A percentile compares a stretch with the other conserved stretches of the same genome.
phyloP scores from a whole-genome alignment of 2,888 invertebrate species.

The Schrankia costaestrigalis region DNA sequence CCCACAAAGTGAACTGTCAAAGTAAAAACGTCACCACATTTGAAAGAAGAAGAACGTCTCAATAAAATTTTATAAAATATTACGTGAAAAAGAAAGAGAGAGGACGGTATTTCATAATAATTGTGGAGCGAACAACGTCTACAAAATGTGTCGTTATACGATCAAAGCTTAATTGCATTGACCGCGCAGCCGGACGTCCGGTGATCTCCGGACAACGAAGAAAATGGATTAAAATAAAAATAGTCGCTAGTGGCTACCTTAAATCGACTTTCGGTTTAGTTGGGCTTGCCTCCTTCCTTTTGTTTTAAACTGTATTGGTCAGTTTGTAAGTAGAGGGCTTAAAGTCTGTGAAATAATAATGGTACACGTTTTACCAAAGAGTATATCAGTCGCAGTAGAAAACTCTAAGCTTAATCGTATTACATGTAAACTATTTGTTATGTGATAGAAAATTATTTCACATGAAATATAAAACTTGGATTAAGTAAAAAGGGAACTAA shows the following conservation, averaged over 20 bases:
- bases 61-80: slow-evolving; percentile 21
- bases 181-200: slow-evolving; percentile 68
- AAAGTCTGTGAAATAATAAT: background rate
- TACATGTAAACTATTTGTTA: too few species aligned
- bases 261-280: slow-evolving; percentile 30
- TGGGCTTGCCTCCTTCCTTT: slow-evolving; percentile 6
- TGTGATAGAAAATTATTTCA: too few species aligned
- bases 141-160: slow-evolving; percentile 69
- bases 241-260: slow-evolving; percentile 40
- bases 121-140: slow-evolving; percentile 45
- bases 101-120: slow-evolving; percentile 33
- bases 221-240: slow-evolving; percentile 74
- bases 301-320: slow-evolving; percentile 12
- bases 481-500: too few species aligned
- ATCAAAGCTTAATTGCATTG: slow-evolving; percentile 77
- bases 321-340: slow-evolving; percentile 7
- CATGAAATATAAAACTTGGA: too few species aligned
- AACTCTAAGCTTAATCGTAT: too few species aligned
- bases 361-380: background rate
- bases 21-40: slow-evolving; percentile 4
- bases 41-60: slow-evolving; percentile 3
- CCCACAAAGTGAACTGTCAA: slow-evolving; percentile 1
- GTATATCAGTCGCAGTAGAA: too few species aligned
- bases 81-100: slow-evolving; percentile 15
- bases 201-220: slow-evolving; percentile 60